These are phyloP conservation scores for Wiebesia pumilae DNA, from an alignment of 1,140 invertebrate genomes.

Conservation along the genomic window DNA sequence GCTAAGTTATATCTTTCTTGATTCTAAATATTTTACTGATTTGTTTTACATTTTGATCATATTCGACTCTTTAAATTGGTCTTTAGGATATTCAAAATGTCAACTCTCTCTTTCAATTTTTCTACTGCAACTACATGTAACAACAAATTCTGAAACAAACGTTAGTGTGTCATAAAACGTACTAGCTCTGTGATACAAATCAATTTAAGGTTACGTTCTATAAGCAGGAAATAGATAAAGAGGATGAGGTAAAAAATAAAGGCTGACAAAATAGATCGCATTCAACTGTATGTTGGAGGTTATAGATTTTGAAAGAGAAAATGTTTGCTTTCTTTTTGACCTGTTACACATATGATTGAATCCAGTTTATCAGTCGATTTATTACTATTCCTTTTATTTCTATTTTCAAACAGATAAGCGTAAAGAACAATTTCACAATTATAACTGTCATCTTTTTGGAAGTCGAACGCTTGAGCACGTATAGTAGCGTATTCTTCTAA, in stretches of 20 bases:
- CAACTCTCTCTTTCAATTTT: slow-evolving; percentile 31
- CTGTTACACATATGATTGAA: background rate
- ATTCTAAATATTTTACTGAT: too few relatives aligned
- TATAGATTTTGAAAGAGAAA: slow-evolving; percentile 58
- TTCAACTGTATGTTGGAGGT: background rate
- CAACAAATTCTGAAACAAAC: slow-evolving; percentile 43
- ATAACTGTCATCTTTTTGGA: slow-evolving; percentile 38
- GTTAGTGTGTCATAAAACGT: slow-evolving; percentile 56
- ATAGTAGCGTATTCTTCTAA: slow-evolving; percentile 17
- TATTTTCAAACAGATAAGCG: background rate
- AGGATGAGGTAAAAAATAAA: slow-evolving; percentile 54
- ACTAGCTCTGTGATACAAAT: too few relatives aligned
- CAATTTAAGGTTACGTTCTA: slow-evolving; percentile 57
- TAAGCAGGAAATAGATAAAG: background rate
- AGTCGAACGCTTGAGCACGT: slow-evolving; percentile 2
- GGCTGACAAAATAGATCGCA: slow-evolving; percentile 56
- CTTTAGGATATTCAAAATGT: slow-evolving; percentile 47
- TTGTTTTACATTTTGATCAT: too few relatives aligned
- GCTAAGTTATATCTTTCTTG: too few relatives aligned
- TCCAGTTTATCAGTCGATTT: background rate
- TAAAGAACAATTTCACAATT: background rate
- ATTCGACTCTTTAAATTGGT: too few relatives aligned
- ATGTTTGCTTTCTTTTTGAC: background rate
- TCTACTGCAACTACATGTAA: background rate
- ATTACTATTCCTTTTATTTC: background rate